Percentiles rank a stretch among this genome's conserved stretches.
Evolutionary conservation across 2,888 invertebrate genomes (phyloP).

Genomic region (Megalurothrips usitatus): DNA sequence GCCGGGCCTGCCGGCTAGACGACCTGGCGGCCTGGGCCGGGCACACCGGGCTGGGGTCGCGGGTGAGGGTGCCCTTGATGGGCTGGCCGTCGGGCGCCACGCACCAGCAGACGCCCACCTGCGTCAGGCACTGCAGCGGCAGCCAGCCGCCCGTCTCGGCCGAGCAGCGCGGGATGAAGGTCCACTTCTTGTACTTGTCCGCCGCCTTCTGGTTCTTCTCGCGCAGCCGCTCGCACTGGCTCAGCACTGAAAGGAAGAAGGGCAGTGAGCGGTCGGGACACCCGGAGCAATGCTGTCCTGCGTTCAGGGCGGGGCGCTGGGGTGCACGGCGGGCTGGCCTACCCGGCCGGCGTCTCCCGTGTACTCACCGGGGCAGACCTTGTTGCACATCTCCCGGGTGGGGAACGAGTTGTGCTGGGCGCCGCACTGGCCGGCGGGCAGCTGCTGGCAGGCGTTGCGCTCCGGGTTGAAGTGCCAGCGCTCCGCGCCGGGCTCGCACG

Average conservation of each 20-base stretch:
- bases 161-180: constrained; percentile 74
- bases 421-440: constrained; percentile 66
- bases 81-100: constrained; percentile 77
- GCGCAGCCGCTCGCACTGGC: constrained; percentile 73
- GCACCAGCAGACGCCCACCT: constrained; percentile 81
- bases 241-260: constrained; percentile 54
- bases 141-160: constrained; percentile 70
- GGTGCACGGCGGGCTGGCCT: no score
- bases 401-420: constrained; percentile 83
- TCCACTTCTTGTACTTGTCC: constrained; percentile 65
- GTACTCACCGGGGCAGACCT: constrained; percentile 67
- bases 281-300: no score
- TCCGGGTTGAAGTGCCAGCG: constrained; percentile 75
- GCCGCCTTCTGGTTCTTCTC: constrained; percentile 72
- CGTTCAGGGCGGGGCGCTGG: neutral
- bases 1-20: constrained; percentile 70
- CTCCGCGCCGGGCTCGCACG: constrained; percentile 32
- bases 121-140: constrained; percentile 72
- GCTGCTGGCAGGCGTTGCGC: constrained; percentile 68
- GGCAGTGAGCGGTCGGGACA: no score
- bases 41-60: constrained; percentile 70
- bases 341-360: constrained; percentile 29
- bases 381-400: constrained; percentile 69
- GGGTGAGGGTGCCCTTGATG: constrained; percentile 70
- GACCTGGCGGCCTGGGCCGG: constrained; percentile 41